These are phyloP conservation scores for Setophaga coronata DNA, from an alignment of 2,113 vertebrate genomes.

Conservation along the genomic window DNA sequence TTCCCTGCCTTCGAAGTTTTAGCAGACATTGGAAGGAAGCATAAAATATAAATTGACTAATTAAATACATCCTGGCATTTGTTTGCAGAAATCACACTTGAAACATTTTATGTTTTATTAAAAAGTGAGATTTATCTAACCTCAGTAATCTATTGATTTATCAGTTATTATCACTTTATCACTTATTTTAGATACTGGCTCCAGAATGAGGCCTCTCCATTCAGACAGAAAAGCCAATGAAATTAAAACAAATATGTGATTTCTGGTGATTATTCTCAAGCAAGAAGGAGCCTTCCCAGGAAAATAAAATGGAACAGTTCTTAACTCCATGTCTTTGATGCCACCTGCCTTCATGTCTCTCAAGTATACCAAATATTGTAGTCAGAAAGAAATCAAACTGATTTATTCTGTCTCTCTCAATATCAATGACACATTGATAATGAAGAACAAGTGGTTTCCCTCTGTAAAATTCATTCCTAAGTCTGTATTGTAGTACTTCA, in stretches of 20 bases:
- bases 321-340: neutral
- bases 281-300: neutral
- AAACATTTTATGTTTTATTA: neutral
- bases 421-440: constrained; percentile 34
- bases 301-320: neutral
- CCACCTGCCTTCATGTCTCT: constrained; percentile 15
- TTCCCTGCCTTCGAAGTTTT: neutral
- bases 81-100: neutral
- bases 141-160: neutral
- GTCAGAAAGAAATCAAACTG: constrained; percentile 14
- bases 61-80: neutral
- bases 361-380: constrained; percentile 24
- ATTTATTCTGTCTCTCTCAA: constrained; percentile 29
- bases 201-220: neutral
- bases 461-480: constrained; percentile 18
- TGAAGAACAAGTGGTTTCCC: constrained; percentile 39
- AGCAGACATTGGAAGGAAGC: neutral
- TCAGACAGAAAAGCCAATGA: neutral
- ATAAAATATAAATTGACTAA: neutral
- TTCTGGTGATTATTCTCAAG: constrained; percentile 8
- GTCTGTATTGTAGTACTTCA: neutral
- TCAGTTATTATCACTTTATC: neutral
- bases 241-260: neutral
- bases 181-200: neutral
- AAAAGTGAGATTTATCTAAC: neutral